Base-by-base conservation (phyloP, 1,140 invertebrate species). In the Drosophila seguyi region DNA sequence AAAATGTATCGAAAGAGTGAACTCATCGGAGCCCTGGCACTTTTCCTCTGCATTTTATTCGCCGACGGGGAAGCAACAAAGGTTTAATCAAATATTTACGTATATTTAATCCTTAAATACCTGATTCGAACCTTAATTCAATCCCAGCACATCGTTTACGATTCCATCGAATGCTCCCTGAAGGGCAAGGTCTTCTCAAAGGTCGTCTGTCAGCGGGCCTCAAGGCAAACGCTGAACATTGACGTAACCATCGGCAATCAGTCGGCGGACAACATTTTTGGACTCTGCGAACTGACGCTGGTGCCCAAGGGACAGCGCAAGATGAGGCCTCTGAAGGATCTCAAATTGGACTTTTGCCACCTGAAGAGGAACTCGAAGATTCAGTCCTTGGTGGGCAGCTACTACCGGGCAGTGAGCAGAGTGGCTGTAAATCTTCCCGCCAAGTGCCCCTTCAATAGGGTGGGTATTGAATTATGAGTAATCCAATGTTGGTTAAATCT, bases 271-370 rank as follows among this genome's bases (percentile, higher is more conserved):
- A 73, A 59, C 11, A 4, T 60, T 2, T 38, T 73, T 13, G 45
- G 36, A 31, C n/a, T 60, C 14, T 38, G 52, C 16, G 60, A 79
- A 1, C n/a, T 73, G 0, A 5, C 29, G 6, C 2, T 78, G 11
- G 4, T 6, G 0, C 18, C 22, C 4, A 20, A 59, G 14, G 36
- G 25, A 1, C 52, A 41, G 20, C 7, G n/a, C 7, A 73, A 39
- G n/a, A n/a, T 27, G 3, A 16, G 59, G 10, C 29, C 22, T 0
- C 7, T 55, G 4, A 77, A 38, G 11, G 39, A 39, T 4, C 20
- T 77, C 3, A 36, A 42, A 14, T 2, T 79, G 22, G 75, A 79
- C 1, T 16, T 79, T 1, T 79, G 76, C 18, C 22, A 79, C 0
- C 10, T 79, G 16, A 50, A 38, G 3, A 44, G 20, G 20, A 10